Evolutionary conservation across 2,113 vertebrate species (phyloP), one percentile per base, ranked within the genome.

Genomic region (Amazona vittata): DNA sequence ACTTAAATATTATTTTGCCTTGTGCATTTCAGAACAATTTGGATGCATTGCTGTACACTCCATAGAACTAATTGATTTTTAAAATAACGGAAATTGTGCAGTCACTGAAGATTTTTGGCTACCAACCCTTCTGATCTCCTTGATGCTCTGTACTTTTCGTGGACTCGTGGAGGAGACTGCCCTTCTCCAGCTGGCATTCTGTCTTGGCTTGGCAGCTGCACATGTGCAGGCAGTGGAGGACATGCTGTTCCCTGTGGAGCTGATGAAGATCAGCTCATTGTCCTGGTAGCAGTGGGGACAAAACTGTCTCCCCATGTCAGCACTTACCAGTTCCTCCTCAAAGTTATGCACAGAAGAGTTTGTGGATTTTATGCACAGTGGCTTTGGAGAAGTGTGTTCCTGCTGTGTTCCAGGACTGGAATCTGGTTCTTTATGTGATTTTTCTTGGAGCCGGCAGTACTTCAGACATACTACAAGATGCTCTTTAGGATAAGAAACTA

Each of bases 161-260:
- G 28, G 49, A 57, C 60, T 84, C 46, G 28, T 63, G 69, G 39
- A 68, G 73, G 46, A 89, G 20, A 29, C 15, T 75, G 49, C 33
- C 69, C 52, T 81, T 77, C 64, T 94, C 68, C 91, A 95, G 67
- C 55, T 90, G 94, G 79, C 92, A 90, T 53, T 31, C 62, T 83
- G 52, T 73, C 73, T 31, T 44, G 50, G 68, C 86, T 81, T 94
- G 96, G 68, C 83, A 95, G 80, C 71, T 70, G 68, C 59, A 53
- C 16, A 22, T 0, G 0, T 41, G 41, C 57, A 90, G 57, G 31
- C 41, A 35, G 65, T 13, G 12, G 37, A 83, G 86, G 62, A 96
- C 37, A 3, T 31, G 37, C 15, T 78, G 80, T 81, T 95, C 94
- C 43, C 93, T 15, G 37, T 1, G 15, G 83, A 84, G 76, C 76